Conservation (phyloP, 2,113 vertebrate species). For the Anarrhichthys ocellatus region DNA sequence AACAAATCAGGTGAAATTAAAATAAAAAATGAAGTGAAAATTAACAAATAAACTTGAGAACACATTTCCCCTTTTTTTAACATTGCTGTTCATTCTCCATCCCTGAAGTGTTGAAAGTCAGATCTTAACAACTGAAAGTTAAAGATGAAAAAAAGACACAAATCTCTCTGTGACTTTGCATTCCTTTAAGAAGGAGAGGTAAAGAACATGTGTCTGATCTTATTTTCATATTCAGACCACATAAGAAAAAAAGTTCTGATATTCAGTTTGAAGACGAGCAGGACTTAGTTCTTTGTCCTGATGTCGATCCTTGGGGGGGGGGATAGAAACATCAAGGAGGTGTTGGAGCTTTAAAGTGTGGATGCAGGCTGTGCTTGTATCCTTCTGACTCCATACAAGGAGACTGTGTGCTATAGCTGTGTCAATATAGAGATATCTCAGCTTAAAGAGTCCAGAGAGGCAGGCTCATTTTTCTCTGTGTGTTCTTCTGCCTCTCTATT, state of each 20-base stretch:
- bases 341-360: conserved; percentile 62
- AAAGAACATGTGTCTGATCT: conserved; percentile 35
- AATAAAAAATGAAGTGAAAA: too few relatives aligned
- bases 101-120: conserved; percentile 9
- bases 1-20: background rate
- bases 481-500: background rate
- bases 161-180: conserved; percentile 10
- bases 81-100: background rate
- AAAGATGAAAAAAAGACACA: background rate
- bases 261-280: conserved; percentile 65
- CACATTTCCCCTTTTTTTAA: background rate
- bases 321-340: conserved; percentile 63
- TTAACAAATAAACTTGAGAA: background rate
- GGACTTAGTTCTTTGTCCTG: conserved; percentile 56
- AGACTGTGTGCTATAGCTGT: conserved; percentile 32
- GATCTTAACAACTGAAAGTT: background rate
- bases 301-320: conserved; percentile 44
- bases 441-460: conserved; percentile 36
- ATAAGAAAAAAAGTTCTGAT: conserved; percentile 44
- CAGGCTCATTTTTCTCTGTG: background rate
- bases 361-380: conserved; percentile 47
- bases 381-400: conserved; percentile 57
- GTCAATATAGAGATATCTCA: conserved; percentile 55
- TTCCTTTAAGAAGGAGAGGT: conserved; percentile 9
- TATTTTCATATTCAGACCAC: conserved; percentile 44